Conservation (phyloP, 2,888 invertebrate species). For the Bombylius major region DNA sequence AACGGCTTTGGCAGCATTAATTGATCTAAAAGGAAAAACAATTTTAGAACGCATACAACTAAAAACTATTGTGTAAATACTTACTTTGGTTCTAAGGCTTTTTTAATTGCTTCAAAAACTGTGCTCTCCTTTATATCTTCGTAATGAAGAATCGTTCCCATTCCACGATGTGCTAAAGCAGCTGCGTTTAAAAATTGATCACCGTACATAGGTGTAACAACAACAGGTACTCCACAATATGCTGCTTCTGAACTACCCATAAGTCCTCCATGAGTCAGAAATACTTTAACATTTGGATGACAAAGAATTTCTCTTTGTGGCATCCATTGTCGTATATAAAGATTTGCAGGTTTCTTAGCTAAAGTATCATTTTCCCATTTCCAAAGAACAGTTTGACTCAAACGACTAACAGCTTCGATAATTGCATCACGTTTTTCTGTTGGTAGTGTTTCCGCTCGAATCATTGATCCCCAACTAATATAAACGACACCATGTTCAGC, state of each 20-base stretch:
- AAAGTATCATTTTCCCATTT: conserved; percentile 55
- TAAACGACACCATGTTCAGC: conserved; percentile 50
- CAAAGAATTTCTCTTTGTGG: conserved; percentile 61
- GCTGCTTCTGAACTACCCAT: conserved; percentile 55
- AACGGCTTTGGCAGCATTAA: conserved; percentile 37
- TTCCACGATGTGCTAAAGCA: conserved; percentile 41
- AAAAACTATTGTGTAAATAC: conserved; percentile 25
- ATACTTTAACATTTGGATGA: conserved; percentile 56
- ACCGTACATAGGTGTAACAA: conserved; percentile 54
- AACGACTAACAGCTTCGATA: conserved; percentile 41
- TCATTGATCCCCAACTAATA: conserved; percentile 60
- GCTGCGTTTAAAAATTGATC: conserved; percentile 51
- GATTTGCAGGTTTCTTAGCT: conserved; percentile 45
- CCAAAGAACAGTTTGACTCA: conserved; percentile 53
- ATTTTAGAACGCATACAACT: not conserved
- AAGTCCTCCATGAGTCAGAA: conserved; percentile 61
- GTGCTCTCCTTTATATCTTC: conserved; percentile 39
- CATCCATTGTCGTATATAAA: conserved; percentile 53
- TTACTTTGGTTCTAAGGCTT: conserved; percentile 37
- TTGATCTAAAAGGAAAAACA: conserved; percentile 17
- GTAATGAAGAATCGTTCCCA: conserved; percentile 41
- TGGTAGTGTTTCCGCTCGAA: conserved; percentile 47
- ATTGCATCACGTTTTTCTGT: conserved; percentile 43
- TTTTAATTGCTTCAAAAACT: conserved; percentile 39
- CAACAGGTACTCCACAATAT: conserved; percentile 50